Evolutionary conservation across 2,113 vertebrate species (phyloP), one percentile per base, ranked within the genome.

Genomic region (Hippocampus comes): DNA sequence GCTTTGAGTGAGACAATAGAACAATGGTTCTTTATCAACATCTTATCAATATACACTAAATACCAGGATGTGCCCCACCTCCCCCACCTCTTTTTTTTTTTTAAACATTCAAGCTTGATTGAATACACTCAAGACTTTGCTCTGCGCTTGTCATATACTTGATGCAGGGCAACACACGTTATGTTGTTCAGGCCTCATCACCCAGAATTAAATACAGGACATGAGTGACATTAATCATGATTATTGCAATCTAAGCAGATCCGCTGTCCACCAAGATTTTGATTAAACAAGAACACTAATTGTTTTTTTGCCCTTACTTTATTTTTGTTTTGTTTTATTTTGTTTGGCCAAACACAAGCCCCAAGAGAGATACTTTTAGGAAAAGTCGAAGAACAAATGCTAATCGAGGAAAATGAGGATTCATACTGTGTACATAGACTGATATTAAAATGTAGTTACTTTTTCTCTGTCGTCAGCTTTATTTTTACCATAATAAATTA

Each of bases 11-110:
- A 76, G 79, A 91, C 89, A 92, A 91, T 88, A 68, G 89, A 88
- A 90, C 88, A 89, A 90, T 91, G 73, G 86, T 74, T 75, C 79
- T 84, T 78, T 75, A 72, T 65, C 49, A 46, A 60, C 82, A 72
- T 72, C 80, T 83, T 77, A 78, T 87, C 84, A 84, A 82, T 81
- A 78, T 73, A 87, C 82, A 86, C 82, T 86, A 87, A 90, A 88
- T 88, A 73, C 64, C 89, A 91, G 90, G 89, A 90, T 83, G 84
- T 83, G 68, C 21, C 42, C 10, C 9, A 61, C 59, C 59, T 34
- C 27, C 59, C 10, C 59, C 59, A 20, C 59, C 67, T 41, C 65
- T 46, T 67, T 72, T 55, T 67, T 80, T 66, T 77, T 73, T 78
- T 60, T 77, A 38, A 38, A 38, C 34, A 76, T 87, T 78, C 53